These are phyloP conservation scores for Exocentrus adspersus DNA, from an alignment of 2,888 invertebrate genomes.

Conservation along the genomic window DNA sequence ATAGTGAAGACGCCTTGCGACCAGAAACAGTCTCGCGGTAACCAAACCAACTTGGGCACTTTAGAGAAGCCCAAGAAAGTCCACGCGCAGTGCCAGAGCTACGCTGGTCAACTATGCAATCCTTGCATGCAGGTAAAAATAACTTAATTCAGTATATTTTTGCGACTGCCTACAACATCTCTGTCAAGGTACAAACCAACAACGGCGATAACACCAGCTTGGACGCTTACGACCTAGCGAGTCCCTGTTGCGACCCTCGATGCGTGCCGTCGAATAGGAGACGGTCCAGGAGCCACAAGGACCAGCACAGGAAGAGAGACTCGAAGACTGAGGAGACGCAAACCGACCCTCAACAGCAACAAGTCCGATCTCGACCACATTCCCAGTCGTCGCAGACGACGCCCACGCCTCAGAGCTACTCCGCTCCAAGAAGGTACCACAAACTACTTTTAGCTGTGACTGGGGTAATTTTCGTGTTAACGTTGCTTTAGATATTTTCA, in stretches of 20 bases:
- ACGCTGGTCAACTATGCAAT: slow-evolving; percentile 72
- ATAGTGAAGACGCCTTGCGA: slow-evolving; percentile 70
- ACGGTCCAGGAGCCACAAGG: slow-evolving; percentile 68
- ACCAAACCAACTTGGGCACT: slow-evolving; percentile 48
- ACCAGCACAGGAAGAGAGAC: slow-evolving; percentile 67
- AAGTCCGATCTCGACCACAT: slow-evolving; percentile 55
- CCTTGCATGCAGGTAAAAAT: slow-evolving; percentile 74
- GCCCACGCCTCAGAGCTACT: slow-evolving; percentile 45
- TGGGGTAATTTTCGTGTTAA: neutral
- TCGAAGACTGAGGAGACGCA: slow-evolving; percentile 63
- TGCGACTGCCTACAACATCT: too few species aligned
- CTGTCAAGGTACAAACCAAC: slow-evolving; percentile 56
- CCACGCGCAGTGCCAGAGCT: slow-evolving; percentile 52
- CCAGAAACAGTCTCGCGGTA: slow-evolving; percentile 54
- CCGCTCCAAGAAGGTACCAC: slow-evolving; percentile 42
- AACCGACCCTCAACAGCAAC: slow-evolving; percentile 64
- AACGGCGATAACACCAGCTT: slow-evolving; percentile 80
- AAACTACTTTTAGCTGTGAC: neutral
- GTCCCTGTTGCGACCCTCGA: slow-evolving; percentile 87
- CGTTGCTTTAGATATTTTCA: slow-evolving; percentile 68
- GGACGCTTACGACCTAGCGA: slow-evolving; percentile 87
- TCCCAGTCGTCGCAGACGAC: slow-evolving; percentile 55
- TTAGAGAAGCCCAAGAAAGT: slow-evolving; percentile 54
- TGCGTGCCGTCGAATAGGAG: slow-evolving; percentile 75
- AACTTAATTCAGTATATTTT: too few species aligned